Conservation (phyloP, 2,113 vertebrate species). For the Chaetops frenatus region DNA sequence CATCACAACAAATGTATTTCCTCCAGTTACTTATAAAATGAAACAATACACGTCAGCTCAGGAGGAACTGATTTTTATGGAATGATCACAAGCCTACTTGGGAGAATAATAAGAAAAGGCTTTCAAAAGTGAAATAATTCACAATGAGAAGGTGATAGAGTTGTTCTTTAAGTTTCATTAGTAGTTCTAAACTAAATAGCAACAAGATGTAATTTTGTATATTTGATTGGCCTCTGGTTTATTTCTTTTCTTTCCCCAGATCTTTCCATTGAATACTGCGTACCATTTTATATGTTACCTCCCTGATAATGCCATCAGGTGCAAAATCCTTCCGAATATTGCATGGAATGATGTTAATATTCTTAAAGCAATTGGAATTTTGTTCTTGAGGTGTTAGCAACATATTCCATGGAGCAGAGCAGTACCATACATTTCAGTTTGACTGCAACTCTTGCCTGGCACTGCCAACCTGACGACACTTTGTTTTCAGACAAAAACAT, state of each 20-base stretch:
- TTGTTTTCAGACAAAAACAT: background rate
- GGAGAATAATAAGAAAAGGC: background rate
- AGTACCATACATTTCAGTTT: background rate
- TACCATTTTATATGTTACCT: background rate
- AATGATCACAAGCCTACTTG: background rate
- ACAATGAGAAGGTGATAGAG: background rate
- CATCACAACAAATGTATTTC: background rate
- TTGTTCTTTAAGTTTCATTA: background rate
- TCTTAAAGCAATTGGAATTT: background rate
- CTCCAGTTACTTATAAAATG: background rate
- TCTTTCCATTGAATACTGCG: background rate
- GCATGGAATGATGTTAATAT: background rate
- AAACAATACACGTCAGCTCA: background rate
- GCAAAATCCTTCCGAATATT: background rate
- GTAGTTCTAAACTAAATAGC: background rate
- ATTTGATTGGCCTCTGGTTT: background rate
- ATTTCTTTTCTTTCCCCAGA: background rate
- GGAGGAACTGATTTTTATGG: background rate
- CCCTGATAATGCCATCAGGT: background rate
- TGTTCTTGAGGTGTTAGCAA: background rate
- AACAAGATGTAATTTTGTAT: background rate
- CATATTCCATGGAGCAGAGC: background rate
- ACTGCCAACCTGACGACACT: background rate
- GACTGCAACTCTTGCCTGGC: background rate
- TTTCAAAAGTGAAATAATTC: background rate